Conservation (phyloP, 2,797 vertebrate species). For the Xenopus petersii region DNA sequence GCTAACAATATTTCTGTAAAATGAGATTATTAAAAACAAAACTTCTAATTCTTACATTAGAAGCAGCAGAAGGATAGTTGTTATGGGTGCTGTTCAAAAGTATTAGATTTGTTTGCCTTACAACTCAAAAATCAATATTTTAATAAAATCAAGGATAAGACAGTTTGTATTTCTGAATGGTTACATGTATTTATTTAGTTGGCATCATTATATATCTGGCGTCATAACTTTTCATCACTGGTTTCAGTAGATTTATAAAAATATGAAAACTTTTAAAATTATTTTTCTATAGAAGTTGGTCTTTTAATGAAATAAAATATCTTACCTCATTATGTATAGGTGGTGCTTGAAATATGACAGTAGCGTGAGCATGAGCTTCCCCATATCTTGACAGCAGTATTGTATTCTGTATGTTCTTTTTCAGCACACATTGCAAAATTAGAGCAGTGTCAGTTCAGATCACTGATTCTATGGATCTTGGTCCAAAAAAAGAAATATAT, state of each 20-base stretch:
- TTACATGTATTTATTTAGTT: constrained; percentile 11
- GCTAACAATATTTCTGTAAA: constrained; percentile 3
- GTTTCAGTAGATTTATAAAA: neutral
- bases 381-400: neutral
- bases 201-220: neutral
- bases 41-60: neutral
- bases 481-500: too few relatives aligned
- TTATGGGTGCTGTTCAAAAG: constrained; percentile 19
- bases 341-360: neutral
- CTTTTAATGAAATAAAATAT: neutral
- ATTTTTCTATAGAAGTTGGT: neutral
- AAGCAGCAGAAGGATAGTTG: constrained; percentile 20
- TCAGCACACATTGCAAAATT: too few relatives aligned
- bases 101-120: constrained; percentile 30
- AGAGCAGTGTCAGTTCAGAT: too few relatives aligned
- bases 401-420: too few relatives aligned
- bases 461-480: too few relatives aligned
- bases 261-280: neutral
- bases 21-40: constrained; percentile 25
- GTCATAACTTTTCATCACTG: neutral
- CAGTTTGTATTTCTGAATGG: constrained; percentile 9
- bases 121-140: constrained; percentile 27
- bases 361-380: neutral
- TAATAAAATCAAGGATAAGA: constrained; percentile 22
- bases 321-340: too few relatives aligned